A percentile compares a stretch with the other conserved stretches of the same genome.
These are phyloP conservation scores for Steatocranus sp. DNA, from an alignment of 2,797 vertebrate species.

Conservation along the genomic window DNA sequence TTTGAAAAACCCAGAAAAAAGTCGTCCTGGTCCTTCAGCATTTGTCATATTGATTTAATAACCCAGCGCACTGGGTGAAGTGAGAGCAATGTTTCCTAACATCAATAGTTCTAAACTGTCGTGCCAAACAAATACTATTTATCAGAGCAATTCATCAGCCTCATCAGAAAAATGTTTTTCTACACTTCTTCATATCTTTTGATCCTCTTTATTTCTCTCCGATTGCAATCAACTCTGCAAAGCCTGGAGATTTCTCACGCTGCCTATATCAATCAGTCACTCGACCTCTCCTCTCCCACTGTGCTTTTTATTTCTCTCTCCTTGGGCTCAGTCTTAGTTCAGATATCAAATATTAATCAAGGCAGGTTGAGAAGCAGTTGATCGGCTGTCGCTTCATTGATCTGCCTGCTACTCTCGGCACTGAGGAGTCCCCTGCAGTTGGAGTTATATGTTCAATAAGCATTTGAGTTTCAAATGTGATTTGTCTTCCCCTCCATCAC, in stretches of 20 bases:
- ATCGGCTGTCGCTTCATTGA: slow-evolving; percentile 46
- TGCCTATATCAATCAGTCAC: slow-evolving; percentile 3
- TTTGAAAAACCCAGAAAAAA: background rate
- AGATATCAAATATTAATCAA: slow-evolving; percentile 61
- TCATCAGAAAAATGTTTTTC: slow-evolving; percentile 22
- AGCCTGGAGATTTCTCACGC: slow-evolving; percentile 19
- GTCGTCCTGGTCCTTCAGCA: background rate
- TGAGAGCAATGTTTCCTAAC: background rate
- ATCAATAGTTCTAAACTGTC: slow-evolving; percentile 12
- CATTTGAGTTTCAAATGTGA: background rate
- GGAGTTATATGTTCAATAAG: background rate
- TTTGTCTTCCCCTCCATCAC: background rate
- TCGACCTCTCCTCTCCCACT: background rate
- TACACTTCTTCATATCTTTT: slow-evolving; percentile 27
- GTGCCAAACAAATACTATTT: slow-evolving; percentile 23
- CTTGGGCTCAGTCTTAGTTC: slow-evolving; percentile 31
- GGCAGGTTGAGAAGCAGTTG: slow-evolving; percentile 37
- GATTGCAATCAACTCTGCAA: slow-evolving; percentile 26
- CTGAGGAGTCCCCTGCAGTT: background rate
- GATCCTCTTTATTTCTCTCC: slow-evolving; percentile 28
- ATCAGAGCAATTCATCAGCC: slow-evolving; percentile 21
- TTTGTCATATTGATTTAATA: background rate
- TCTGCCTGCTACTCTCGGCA: background rate
- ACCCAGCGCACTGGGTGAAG: background rate
- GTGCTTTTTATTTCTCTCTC: background rate